Base-by-base conservation (phyloP, 2,888 invertebrate species). In the Brenthis daphne region DNA sequence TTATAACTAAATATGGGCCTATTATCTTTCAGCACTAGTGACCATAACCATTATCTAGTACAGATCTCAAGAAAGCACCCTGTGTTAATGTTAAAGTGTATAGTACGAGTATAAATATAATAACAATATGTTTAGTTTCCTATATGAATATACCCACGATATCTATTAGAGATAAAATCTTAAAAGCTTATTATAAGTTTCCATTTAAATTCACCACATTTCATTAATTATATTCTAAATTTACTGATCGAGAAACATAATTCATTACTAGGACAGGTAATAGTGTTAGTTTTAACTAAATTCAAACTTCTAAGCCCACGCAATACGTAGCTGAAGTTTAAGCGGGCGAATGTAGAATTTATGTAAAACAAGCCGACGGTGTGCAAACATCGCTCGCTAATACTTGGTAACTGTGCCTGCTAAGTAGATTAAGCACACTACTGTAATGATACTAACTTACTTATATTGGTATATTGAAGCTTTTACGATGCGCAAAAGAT, bases 361-460 rank as follows among this genome's bases (percentile, higher is more conserved):
- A 91, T 91, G 90, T 88, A 85, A 87, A 88, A 85, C 85, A 82
- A 80, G 79, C 77, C 67, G 81, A 80, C 83, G 75, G 80, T 82
- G 76, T 79, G 82, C 87, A 89, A 89, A 89, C 89, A 65, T 71
- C 77, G 76, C 78, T 80, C 80, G 73, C 71, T 74, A 82, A 83
- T 82, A 83, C 82, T 83, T 79, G 77, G 78, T 76, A 85, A 84
- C 82, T 85, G 77, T 76, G 77, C 80, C 77, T 80, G 78, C 80
- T 89, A 88, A 88, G 89, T 83, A 87, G 89, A 89, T 89, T 89
- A 88, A 81, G 82, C 74, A 72, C 67, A 71, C 70, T 69, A 57
- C 57, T 67, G 37, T 73, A 73, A 73, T 69, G 65, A 65, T 65
- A 65, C 67, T 60, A 60, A 71, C 56, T 47, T 60, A 50, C 64